These are phyloP conservation scores for Dastarcus helophoroides DNA, from an alignment of 2,888 invertebrate species.

Conservation along the genomic window DNA sequence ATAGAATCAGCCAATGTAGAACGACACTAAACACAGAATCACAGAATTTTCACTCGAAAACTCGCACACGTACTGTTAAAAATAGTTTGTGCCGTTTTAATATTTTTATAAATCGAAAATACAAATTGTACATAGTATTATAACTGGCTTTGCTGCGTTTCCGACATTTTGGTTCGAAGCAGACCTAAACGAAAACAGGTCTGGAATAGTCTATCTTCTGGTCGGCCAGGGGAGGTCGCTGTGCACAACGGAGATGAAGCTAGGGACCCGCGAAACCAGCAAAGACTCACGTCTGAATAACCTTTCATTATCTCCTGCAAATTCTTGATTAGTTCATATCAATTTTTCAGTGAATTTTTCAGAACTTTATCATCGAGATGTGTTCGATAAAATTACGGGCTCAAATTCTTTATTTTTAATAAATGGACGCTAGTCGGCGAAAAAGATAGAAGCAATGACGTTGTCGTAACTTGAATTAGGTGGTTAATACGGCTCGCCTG, in stretches of 20 bases:
- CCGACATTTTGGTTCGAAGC: constrained; percentile 37
- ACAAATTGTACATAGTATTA: constrained; percentile 30
- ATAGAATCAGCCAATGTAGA: constrained; percentile 13
- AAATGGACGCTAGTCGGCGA: no score
- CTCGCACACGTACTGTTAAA: constrained; percentile 13
- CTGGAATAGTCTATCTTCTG: constrained; percentile 37
- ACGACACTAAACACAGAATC: constrained; percentile 18
- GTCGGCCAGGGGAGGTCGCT: constrained; percentile 32
- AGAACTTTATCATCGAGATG: no score
- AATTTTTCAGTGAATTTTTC: no score
- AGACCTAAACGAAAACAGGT: constrained; percentile 38
- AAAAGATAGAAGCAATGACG: no score
- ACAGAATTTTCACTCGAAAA: constrained; percentile 15
- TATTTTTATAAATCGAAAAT: constrained; percentile 26
- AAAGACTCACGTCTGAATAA: constrained; percentile 3
- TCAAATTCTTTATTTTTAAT: no score
- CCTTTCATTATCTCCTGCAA: constrained; percentile 7
- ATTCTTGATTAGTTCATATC: neutral
- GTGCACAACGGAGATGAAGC: constrained; percentile 17
- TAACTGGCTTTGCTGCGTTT: constrained; percentile 31
- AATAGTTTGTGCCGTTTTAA: constrained; percentile 2
- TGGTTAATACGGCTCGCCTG: no score
- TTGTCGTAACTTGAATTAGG: no score
- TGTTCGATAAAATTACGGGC: no score
- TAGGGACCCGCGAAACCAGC: no score